These are phyloP conservation scores for Petrolisthes manimaculis DNA, from an alignment of 2,888 invertebrate species.

Conservation along the genomic window DNA sequence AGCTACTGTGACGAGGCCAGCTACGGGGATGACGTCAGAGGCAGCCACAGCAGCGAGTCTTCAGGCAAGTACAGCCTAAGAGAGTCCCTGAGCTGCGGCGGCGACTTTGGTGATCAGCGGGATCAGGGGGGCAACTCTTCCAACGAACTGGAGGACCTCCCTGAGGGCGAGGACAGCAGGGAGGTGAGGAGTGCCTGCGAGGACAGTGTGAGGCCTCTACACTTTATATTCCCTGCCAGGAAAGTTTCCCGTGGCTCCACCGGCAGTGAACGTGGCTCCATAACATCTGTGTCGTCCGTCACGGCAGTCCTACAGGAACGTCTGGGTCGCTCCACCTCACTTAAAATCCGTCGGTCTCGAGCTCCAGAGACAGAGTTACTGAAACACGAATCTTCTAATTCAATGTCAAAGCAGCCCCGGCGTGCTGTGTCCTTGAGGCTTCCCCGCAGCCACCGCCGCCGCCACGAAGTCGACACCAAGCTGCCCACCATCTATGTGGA, in stretches of 20 bases:
- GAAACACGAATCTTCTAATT: background rate
- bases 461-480: constrained; percentile 52
- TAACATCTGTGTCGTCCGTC: constrained; percentile 42
- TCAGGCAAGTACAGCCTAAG: constrained; percentile 60
- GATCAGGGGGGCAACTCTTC: background rate
- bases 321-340: constrained; percentile 40
- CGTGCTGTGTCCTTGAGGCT: constrained; percentile 56
- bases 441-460: constrained; percentile 53
- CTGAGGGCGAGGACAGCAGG: background rate
- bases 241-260: constrained; percentile 36
- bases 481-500: constrained; percentile 63
- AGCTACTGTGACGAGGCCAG: constrained; percentile 55
- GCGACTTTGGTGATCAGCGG: background rate
- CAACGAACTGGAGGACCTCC: background rate
- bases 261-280: constrained; percentile 45
- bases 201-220: constrained; percentile 35
- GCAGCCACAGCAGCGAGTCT: constrained; percentile 60
- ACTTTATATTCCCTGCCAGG: constrained; percentile 20
- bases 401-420: constrained; percentile 21
- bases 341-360: constrained; percentile 41
- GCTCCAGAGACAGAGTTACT: constrained; percentile 9
- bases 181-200: background rate
- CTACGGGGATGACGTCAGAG: constrained; percentile 29
- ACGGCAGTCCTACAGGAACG: constrained; percentile 42
- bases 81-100: constrained; percentile 53